A percentile compares a stretch with the other conserved stretches of the same genome.
Conservation (phyloP, 2,888 invertebrate species). For the Euclidia mi region DNA sequence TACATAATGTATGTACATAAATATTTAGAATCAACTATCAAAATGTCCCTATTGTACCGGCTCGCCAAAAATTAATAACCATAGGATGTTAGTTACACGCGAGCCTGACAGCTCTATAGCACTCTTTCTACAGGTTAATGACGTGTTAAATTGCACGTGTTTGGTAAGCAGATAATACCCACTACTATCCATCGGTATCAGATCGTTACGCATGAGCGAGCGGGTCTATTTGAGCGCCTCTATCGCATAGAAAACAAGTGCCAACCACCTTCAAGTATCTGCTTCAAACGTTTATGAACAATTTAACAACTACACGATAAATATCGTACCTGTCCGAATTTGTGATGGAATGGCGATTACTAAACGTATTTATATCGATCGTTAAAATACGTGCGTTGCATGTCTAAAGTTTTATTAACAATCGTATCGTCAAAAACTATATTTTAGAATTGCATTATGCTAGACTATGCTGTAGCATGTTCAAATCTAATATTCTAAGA, state of each 20-base stretch:
- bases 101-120: neutral
- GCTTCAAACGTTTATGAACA: slow-evolving; percentile 22
- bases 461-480: slow-evolving; percentile 1
- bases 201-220: slow-evolving; percentile 49
- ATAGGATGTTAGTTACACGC: too few species aligned
- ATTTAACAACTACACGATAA: slow-evolving; percentile 1
- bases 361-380: slow-evolving; percentile 2
- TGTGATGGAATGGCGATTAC: neutral
- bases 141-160: slow-evolving; percentile 42
- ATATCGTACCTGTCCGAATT: slow-evolving; percentile 2
- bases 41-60: too few species aligned
- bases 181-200: slow-evolving; percentile 29
- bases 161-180: slow-evolving; percentile 32
- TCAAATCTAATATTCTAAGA: slow-evolving; percentile 18
- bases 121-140: slow-evolving; percentile 36
- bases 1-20: too few species aligned
- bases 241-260: slow-evolving; percentile 35
- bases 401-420: slow-evolving; percentile 3
- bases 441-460: slow-evolving; percentile 4
- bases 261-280: slow-evolving; percentile 29
- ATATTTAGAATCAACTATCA: neutral
- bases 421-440: neutral
- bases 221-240: slow-evolving; percentile 31
- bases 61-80: too few species aligned
- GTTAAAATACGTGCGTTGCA: slow-evolving; percentile 3